Conservation (phyloP, 2,797 vertebrate species). For the Manis pentadactyla region DNA sequence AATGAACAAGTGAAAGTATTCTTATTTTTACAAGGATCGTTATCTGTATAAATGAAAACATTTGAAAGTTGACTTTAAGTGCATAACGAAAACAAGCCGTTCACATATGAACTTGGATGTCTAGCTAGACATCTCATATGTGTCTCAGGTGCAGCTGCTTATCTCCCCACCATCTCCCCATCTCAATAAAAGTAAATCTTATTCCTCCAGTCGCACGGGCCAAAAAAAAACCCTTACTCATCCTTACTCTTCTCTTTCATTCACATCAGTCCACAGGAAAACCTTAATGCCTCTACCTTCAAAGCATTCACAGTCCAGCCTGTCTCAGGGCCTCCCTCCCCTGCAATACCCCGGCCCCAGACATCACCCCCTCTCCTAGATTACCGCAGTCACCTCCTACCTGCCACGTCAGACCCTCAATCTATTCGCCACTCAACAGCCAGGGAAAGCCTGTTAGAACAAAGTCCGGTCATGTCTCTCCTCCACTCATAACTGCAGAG, state of each 20-base stretch:
- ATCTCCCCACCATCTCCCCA: background rate
- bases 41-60: background rate
- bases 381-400: background rate
- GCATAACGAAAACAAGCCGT: background rate
- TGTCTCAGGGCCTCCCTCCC: background rate
- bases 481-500: background rate
- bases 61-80: background rate
- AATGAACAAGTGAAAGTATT: constrained; percentile 8
- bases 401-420: background rate
- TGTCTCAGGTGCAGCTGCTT: background rate
- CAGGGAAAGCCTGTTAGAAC: background rate
- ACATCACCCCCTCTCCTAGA: background rate
- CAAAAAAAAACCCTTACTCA: background rate
- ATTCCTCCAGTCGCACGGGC: background rate
- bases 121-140: background rate
- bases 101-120: background rate
- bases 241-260: background rate
- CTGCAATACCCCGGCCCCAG: background rate
- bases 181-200: background rate
- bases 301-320: background rate
- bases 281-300: background rate
- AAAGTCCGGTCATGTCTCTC: background rate
- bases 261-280: background rate
- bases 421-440: background rate
- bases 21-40: background rate